Evolutionary conservation across 2,113 vertebrate species (phyloP).

Genomic region (Nycticryphes semicollaris): DNA sequence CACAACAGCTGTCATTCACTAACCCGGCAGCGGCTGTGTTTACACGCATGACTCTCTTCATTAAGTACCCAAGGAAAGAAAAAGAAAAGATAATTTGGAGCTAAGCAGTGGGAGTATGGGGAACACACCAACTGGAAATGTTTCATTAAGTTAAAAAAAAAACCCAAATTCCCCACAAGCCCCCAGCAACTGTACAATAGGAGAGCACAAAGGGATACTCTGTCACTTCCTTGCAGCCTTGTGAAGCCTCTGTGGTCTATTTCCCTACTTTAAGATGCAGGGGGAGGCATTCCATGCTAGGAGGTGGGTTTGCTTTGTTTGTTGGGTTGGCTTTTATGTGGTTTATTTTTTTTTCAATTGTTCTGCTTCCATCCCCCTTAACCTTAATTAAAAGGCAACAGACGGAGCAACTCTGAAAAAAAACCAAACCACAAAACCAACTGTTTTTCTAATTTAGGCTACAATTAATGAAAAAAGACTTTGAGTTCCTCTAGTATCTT

Average conservation of each 20-base stretch:
- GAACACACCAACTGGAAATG: not conserved
- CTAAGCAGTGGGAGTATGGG: not conserved
- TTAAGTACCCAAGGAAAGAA: not conserved
- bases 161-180: fast-evolving
- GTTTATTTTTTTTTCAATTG: not conserved
- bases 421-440: not conserved
- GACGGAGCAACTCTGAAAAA: not conserved
- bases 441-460: not conserved
- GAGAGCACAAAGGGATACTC: not conserved
- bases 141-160: not conserved
- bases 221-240: not conserved
- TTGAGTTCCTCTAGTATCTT: not conserved
- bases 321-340: not conserved
- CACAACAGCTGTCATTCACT: not conserved
- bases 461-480: not conserved
- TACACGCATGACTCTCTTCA: not conserved
- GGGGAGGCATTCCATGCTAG: not conserved
- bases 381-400: not conserved
- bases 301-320: not conserved
- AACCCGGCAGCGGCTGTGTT: not conserved
- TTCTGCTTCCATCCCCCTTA: not conserved
- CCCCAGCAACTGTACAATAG: not conserved
- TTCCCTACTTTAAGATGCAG: not conserved
- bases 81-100: not conserved
- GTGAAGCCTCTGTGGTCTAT: not conserved